phyloP scores from a whole-genome alignment of 2,888 invertebrate genomes.

The Sarcophaga caerulescens region DNA sequence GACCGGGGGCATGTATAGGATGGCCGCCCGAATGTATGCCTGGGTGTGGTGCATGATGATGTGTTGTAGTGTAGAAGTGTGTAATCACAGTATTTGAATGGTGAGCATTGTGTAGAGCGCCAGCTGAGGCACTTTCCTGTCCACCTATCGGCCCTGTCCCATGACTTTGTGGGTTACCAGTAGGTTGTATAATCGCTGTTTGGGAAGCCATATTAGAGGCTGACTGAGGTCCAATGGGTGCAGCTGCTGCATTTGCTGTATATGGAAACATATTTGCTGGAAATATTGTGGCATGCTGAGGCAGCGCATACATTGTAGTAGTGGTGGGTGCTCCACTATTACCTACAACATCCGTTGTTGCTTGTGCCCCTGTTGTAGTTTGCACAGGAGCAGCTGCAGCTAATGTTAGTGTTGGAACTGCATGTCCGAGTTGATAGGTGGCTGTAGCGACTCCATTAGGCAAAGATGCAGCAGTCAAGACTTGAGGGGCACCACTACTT shows the following conservation, averaged over 20 bases:
- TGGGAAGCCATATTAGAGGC: slow-evolving; percentile 71
- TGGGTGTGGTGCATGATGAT: slow-evolving; percentile 66
- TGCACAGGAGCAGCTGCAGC: slow-evolving; percentile 71
- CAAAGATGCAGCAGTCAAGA: slow-evolving; percentile 66
- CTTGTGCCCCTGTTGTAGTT: slow-evolving; percentile 72
- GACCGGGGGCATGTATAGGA: slow-evolving; percentile 73
- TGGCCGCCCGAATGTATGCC: slow-evolving; percentile 62
- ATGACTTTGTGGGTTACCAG: slow-evolving; percentile 67
- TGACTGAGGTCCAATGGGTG: slow-evolving; percentile 71
- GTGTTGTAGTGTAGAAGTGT: slow-evolving; percentile 74
- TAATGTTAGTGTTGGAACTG: slow-evolving; percentile 76
- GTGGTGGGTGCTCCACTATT: slow-evolving; percentile 72
- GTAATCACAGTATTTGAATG: slow-evolving; percentile 80
- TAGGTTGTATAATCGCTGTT: slow-evolving; percentile 58
- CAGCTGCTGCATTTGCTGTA: slow-evolving; percentile 73
- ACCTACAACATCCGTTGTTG: slow-evolving; percentile 75
- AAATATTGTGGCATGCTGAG: slow-evolving; percentile 79
- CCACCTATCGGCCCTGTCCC: slow-evolving; percentile 56
- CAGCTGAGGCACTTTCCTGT: slow-evolving; percentile 61
- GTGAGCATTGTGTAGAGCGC: slow-evolving; percentile 74
- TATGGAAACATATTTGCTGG: slow-evolving; percentile 81
- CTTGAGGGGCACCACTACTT: slow-evolving; percentile 63
- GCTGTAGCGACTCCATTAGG: slow-evolving; percentile 73
- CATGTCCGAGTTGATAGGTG: slow-evolving; percentile 77
- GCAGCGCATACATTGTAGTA: slow-evolving; percentile 79